Base-by-base conservation (phyloP, 2,113 vertebrate species). In the Notarius lentiginosus region DNA sequence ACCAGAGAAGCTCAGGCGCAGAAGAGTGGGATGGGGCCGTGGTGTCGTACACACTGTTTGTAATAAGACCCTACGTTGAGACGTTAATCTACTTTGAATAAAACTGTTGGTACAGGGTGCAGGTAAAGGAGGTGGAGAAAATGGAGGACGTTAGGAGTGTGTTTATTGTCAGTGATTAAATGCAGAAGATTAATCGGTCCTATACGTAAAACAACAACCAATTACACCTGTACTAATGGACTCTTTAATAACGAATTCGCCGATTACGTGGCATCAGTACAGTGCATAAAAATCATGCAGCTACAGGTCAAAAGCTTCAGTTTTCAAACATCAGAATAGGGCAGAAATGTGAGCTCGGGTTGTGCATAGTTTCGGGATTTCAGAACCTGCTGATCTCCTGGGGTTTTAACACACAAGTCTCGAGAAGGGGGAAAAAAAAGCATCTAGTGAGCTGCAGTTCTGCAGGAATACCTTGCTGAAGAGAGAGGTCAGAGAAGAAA, bases 31-130 rank as follows among this genome's bases (percentile, higher is more conserved):
- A 72, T n/a, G 72, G 56, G 72, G 55, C 83, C 41, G 7, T 61
- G 53, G 83, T 49, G 22, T 76, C 55, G 8, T 47, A 47, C 55
- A 15, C 27, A 27, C 83, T 49, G 53, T 20, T 60, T 11, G 72
- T 55, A 61, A 61, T 81, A 61, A 81, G 56, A 81, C 56, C 58
- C 56, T 61, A 22, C 30, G 15, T 63, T 30, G 41, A 84, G 30
- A 58, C 58, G 53, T 84, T 84, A 41, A 70, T 84, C 66, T 73
- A 47, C 51, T 58, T 47, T 58, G 82, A 20, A 41, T 72, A 58
- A 72, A 73, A 58, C 66, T 41, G 27, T 60, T 56, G 34, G 55
- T 55, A 79, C 15, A 79, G 27, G 60, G 56, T 60, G 4, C 27
- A 80, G 79, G 79, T 80, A 41, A 80, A 20, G 55, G 56, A 60